These are phyloP conservation scores for Rhagonycha fulva DNA, from an alignment of 2,888 invertebrate genomes.

Conservation along the genomic window DNA sequence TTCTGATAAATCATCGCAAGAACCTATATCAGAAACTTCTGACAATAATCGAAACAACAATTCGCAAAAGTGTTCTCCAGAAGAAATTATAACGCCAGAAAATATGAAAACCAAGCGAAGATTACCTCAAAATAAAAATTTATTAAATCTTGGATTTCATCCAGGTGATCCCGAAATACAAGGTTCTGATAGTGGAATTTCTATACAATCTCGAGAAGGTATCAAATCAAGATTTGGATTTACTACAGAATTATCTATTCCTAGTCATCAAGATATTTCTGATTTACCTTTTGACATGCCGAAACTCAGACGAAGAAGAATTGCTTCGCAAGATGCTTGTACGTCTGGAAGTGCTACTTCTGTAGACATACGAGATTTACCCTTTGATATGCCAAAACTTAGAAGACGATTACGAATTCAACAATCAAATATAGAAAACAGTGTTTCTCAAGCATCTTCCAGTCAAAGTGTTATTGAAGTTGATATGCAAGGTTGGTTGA, in stretches of 20 bases:
- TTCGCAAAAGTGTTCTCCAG: constrained; percentile 77
- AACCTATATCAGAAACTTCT: constrained; percentile 81
- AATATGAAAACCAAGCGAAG: constrained; percentile 66
- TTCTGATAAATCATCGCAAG: constrained; percentile 88
- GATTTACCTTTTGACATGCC: constrained; percentile 92
- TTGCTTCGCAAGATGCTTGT: constrained; percentile 68
- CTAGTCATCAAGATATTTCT: constrained; percentile 68
- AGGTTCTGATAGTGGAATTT: constrained; percentile 87
- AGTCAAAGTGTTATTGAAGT: constrained; percentile 80
- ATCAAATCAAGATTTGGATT: constrained; percentile 64
- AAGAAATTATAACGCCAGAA: constrained; percentile 59
- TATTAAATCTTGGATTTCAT: constrained; percentile 69
- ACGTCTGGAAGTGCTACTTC: constrained; percentile 74
- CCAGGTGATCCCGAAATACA: constrained; percentile 76
- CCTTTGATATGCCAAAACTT: constrained; percentile 91
- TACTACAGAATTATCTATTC: constrained; percentile 51
- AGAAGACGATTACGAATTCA: constrained; percentile 73
- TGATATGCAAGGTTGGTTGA: constrained; percentile 64
- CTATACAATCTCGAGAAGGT: constrained; percentile 81
- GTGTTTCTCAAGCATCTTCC: constrained; percentile 79
- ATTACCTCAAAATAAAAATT: constrained; percentile 77
- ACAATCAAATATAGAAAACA: constrained; percentile 68
- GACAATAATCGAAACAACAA: constrained; percentile 81
- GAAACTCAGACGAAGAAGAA: constrained; percentile 73
- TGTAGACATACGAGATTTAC: constrained; percentile 80